Conservation (phyloP, 2,888 invertebrate species). For the Alsophila aescularia region DNA sequence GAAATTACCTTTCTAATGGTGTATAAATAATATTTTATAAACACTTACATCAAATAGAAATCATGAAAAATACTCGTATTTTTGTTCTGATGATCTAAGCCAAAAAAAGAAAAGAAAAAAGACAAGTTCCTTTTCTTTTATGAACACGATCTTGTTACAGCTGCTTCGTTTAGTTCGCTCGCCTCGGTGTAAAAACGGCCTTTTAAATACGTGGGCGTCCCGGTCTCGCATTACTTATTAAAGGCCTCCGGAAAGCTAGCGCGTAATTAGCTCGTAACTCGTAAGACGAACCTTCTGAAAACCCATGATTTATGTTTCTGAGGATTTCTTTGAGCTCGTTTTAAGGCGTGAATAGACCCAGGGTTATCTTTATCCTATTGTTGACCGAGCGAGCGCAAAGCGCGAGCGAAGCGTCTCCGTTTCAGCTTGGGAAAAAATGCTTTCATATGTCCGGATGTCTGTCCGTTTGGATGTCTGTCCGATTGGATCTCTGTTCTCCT, state of each 20-base stretch:
- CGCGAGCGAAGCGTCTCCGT: too few species aligned
- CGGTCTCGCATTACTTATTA: constrained; percentile 62
- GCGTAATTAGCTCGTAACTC: constrained; percentile 63
- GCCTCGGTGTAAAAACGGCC: constrained; percentile 46
- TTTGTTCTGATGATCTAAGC: background rate
- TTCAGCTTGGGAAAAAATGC: too few species aligned
- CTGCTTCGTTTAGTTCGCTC: background rate
- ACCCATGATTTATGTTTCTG: constrained; percentile 29
- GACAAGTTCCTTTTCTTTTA: too few species aligned
- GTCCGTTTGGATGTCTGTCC: too few species aligned
- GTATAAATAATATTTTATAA: too few species aligned
- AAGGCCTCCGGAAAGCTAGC: constrained; percentile 55
- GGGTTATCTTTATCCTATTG: background rate
- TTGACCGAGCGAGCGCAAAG: too few species aligned
- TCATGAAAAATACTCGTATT: background rate
- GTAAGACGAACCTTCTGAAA: constrained; percentile 48
- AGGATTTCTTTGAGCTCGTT: constrained; percentile 8
- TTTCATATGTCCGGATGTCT: too few species aligned
- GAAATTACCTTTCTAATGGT: too few species aligned
- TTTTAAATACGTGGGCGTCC: constrained; percentile 45
- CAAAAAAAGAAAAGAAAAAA: too few species aligned
- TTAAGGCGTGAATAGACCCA: background rate
- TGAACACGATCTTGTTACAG: background rate
- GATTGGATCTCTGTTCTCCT: too few species aligned
- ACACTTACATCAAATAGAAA: too few species aligned